A percentile compares a stretch with the other conserved stretches of the same genome.
These are phyloP conservation scores for Gopherus evgoodei DNA, from an alignment of 2,113 vertebrate species.

Conservation along the genomic window DNA sequence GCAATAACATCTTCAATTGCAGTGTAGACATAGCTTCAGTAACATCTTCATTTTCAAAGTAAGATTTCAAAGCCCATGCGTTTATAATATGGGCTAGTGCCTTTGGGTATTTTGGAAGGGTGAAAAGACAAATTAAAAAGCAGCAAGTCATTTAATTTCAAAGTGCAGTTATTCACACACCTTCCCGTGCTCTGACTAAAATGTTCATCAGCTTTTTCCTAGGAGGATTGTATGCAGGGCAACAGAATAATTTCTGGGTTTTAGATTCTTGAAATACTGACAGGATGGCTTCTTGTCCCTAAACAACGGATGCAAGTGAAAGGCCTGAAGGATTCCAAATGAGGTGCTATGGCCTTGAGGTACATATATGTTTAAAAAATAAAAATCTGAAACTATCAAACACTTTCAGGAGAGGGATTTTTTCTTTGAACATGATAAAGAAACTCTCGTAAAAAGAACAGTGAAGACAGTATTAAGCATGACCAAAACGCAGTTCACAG, in stretches of 20 bases:
- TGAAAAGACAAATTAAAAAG: conserved; percentile 72
- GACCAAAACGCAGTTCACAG: not conserved
- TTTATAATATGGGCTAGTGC: conserved; percentile 73
- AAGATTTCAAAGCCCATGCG: conserved; percentile 65
- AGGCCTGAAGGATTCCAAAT: conserved; percentile 49
- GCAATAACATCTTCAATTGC: not conserved
- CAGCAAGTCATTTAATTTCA: conserved; percentile 68
- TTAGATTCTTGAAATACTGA: conserved; percentile 68
- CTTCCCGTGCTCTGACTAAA: conserved; percentile 61
- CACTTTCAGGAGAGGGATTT: conserved; percentile 15
- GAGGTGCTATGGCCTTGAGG: conserved; percentile 8
- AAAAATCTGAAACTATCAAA: conserved; percentile 1
- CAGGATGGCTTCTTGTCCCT: conserved; percentile 55
- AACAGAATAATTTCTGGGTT: conserved; percentile 66
- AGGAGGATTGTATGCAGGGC: conserved; percentile 72
- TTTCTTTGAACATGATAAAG: not conserved
- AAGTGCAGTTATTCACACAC: conserved; percentile 49
- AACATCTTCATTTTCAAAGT: conserved; percentile 69
- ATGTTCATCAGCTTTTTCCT: conserved; percentile 52
- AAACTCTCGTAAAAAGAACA: not conserved
- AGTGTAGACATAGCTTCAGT: not conserved
- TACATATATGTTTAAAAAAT: conserved; percentile 37
- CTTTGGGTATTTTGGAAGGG: conserved; percentile 75
- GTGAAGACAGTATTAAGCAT: not conserved
- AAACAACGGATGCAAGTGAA: conserved; percentile 29